phyloP scores from a whole-genome alignment of 2,888 invertebrate genomes.

The Hermodice carunculata region DNA sequence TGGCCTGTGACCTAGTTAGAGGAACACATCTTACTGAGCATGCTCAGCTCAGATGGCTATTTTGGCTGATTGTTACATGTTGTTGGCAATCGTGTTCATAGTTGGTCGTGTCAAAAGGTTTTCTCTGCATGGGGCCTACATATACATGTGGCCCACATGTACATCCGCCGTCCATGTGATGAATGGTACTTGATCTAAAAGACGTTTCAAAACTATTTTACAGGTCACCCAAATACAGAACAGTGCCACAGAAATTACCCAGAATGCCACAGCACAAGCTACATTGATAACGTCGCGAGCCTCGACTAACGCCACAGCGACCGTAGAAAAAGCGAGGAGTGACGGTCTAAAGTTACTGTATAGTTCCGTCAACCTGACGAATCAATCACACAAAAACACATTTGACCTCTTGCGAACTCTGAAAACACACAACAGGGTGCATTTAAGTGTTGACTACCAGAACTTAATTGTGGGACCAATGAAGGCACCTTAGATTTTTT shows the following conservation, averaged over 20 bases:
- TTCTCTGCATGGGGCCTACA: no score
- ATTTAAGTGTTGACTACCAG: conserved; percentile 59
- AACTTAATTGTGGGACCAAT: conserved; percentile 33
- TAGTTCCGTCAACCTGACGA: conserved; percentile 42
- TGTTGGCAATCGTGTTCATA: no score
- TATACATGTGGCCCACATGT: no score
- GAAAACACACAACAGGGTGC: conserved; percentile 47
- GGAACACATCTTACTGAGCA: no score
- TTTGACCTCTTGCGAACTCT: conserved; percentile 61
- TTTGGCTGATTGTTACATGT: no score
- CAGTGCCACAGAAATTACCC: conserved; percentile 48
- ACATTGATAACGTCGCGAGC: conserved; percentile 40
- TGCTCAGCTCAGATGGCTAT: no score
- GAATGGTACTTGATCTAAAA: no score
- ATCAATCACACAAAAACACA: conserved; percentile 50
- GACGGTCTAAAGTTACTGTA: conserved; percentile 53
- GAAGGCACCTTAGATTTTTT: no score
- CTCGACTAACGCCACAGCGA: conserved; percentile 51
- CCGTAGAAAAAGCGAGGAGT: conserved; percentile 50
- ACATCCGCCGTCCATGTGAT: no score
- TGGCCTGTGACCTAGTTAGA: no score
- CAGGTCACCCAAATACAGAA: conserved; percentile 53
- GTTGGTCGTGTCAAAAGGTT: no score
- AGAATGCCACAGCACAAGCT: conserved; percentile 47
- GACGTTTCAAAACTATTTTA: no score